A percentile compares a stretch with the other conserved stretches of the same genome.
Evolutionary conservation across 2,797 vertebrate genomes (phyloP).

Genomic region (Rhinoraja longicauda): DNA sequence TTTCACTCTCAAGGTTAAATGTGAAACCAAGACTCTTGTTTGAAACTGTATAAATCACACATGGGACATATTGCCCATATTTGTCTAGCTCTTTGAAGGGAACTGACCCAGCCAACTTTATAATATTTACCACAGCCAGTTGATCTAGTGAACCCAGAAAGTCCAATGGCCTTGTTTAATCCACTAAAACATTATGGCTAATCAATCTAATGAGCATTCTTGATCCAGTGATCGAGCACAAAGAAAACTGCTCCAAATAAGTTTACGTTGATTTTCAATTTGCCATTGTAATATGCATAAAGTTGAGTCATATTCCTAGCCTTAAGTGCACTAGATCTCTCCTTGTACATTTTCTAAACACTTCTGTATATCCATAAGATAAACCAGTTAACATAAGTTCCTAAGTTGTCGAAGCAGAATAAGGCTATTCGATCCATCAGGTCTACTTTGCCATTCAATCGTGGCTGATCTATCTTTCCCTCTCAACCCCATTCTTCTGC

Average conservation of each 20-base stretch:
- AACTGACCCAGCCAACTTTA: not conserved
- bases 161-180: not conserved
- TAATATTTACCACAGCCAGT: not conserved
- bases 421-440: no score
- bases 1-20: not conserved
- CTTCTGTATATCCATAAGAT: not conserved
- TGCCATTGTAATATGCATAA: not conserved
- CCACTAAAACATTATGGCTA: no score
- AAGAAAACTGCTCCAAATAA: not conserved
- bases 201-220: no score
- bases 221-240: not conserved
- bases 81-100: no score
- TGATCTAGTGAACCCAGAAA: not conserved
- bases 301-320: not conserved
- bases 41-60: no score
- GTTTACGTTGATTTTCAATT: not conserved
- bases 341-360: not conserved
- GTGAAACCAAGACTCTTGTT: not conserved
- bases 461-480: no score
- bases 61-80: no score
- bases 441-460: no score
- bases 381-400: not conserved
- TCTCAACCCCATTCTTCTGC: no score
- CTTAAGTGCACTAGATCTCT: not conserved
- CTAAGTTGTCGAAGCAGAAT: no score